phyloP scores from a whole-genome alignment of 2,113 vertebrate genomes.

The Seriola rivoliana region DNA sequence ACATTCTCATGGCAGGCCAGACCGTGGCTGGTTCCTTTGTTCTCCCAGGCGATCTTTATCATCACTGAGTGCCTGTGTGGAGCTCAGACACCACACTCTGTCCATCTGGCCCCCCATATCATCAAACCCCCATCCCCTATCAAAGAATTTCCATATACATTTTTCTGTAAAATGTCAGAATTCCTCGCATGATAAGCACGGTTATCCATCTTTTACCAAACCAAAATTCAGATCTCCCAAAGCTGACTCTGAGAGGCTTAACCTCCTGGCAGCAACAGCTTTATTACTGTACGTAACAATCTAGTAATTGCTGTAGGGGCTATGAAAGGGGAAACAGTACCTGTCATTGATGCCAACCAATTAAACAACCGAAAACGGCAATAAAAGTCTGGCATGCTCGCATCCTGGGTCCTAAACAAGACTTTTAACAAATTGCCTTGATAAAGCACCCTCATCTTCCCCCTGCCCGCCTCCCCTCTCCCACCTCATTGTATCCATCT shows the following conservation, averaged over 20 bases:
- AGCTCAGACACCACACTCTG: slow-evolving; percentile 25
- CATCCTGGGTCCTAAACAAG: slow-evolving; percentile 55
- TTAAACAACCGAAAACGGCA: slow-evolving; percentile 57
- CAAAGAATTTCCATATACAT: neutral
- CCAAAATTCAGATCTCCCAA: slow-evolving; percentile 32
- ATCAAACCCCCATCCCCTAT: too few species aligned
- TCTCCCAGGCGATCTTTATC: slow-evolving; percentile 69
- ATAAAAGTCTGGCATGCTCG: slow-evolving; percentile 42
- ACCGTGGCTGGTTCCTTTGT: slow-evolving; percentile 58
- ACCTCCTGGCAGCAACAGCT: slow-evolving; percentile 31
- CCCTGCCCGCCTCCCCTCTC: slow-evolving; percentile 30
- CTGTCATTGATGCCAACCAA: slow-evolving; percentile 58
- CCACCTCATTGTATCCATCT: slow-evolving; percentile 67
- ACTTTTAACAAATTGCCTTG: slow-evolving; percentile 73
- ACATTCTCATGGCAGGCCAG: slow-evolving; percentile 66
- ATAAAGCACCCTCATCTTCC: slow-evolving; percentile 56
- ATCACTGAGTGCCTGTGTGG: slow-evolving; percentile 38
- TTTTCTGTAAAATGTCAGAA: slow-evolving; percentile 10
- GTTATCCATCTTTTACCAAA: slow-evolving; percentile 18
- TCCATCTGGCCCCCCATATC: neutral
- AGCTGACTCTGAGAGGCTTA: slow-evolving; percentile 29
- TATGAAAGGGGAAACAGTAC: slow-evolving; percentile 34
- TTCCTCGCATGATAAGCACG: neutral
- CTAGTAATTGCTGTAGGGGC: slow-evolving; percentile 59
- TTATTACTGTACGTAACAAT: slow-evolving; percentile 50